Evolutionary conservation across 92 coral and sea anemone species (phyloP).

Genomic region (Ricordea florida): DNA sequence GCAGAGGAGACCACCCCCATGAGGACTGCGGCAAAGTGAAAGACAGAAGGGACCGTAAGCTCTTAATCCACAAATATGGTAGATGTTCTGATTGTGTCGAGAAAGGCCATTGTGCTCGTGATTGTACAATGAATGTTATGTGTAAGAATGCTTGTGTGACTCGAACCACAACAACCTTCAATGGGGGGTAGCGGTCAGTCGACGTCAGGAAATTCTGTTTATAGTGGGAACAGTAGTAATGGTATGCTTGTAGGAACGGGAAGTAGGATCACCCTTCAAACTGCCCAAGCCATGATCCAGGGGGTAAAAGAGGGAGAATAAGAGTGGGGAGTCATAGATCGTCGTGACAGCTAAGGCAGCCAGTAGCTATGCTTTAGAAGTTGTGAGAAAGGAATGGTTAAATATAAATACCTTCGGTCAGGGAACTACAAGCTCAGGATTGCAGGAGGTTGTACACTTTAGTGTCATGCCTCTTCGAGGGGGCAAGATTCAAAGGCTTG

Average conservation of each 20-base stretch:
- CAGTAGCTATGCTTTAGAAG: conserved; percentile 5
- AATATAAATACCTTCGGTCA: conserved; percentile 32
- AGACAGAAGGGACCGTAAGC: not conserved
- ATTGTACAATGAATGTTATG: not conserved
- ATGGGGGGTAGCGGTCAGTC: not conserved
- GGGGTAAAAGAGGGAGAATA: conserved; percentile 31
- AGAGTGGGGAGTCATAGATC: conserved; percentile 50
- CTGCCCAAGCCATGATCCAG: conserved; percentile 25
- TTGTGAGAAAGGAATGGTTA: conserved; percentile 50
- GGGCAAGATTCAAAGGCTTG: not conserved
- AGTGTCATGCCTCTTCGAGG: conserved; percentile 26
- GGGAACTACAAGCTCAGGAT: not conserved
- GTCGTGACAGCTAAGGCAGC: conserved; percentile 23
- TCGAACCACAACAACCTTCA: not conserved
- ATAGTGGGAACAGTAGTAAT: too few species aligned
- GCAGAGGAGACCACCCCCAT: not conserved
- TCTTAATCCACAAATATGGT: conserved; percentile 11
- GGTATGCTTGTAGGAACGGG: conserved; percentile 46
- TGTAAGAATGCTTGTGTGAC: not conserved
- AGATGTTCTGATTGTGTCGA: conserved; percentile 46
- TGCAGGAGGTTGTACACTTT: conserved; percentile 31
- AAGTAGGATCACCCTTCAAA: conserved; percentile 42
- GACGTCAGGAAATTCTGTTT: not conserved
- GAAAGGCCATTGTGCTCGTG: conserved; percentile 20
- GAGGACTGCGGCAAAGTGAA: conserved; percentile 21